Base-by-base conservation (phyloP, 2,113 vertebrate genomes). In the Percina caprodes region DNA sequence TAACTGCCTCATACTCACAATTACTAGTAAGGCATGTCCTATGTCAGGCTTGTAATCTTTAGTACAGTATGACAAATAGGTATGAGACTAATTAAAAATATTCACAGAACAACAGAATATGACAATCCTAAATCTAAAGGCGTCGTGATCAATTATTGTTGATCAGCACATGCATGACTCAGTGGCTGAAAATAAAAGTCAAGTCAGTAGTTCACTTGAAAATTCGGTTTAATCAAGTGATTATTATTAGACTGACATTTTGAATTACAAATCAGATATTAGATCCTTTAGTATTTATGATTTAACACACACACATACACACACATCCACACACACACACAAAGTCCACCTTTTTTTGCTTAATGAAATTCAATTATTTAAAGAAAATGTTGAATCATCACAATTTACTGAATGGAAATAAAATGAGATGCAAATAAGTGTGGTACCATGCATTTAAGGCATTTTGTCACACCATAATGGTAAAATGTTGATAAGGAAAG, bases 391-490 rank as follows among this genome's bases (percentile, higher is more conserved):
- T 83, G 83, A 89, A 78, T 93, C 90, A 89, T 92, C 86, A 86
- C 79, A 89, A 85, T 91, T 86, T 82, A 81, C 83, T 92, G 78
- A 92, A 92, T 88, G 70, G 71, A 71, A 86, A 80, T 74, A 66
- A 87, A 93, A 92, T 93, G 79, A 92, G 86, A 94, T 94, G 92
- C 91, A 92, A 92, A 94, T 94, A 82, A 88, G 86, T 85, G 77
- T 86, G 86, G 80, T 80, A 39, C 79, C 74, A 80, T 89, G 90
- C 87, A 90, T 90, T 91, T 89, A 67, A 90, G 85, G 82, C 87
- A 89, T 90, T 92, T 93, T 92, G 88, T 91, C 89, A 92, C 87
- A 79, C 71, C 79, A 74, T 88, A 90, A 90, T 89, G 60, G 83
- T 79, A 80, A 80, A 86, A 88, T 84, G 86, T 84, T 85, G 89